Conservation (phyloP, 2,888 invertebrate genomes). For the Volucella inanis region DNA sequence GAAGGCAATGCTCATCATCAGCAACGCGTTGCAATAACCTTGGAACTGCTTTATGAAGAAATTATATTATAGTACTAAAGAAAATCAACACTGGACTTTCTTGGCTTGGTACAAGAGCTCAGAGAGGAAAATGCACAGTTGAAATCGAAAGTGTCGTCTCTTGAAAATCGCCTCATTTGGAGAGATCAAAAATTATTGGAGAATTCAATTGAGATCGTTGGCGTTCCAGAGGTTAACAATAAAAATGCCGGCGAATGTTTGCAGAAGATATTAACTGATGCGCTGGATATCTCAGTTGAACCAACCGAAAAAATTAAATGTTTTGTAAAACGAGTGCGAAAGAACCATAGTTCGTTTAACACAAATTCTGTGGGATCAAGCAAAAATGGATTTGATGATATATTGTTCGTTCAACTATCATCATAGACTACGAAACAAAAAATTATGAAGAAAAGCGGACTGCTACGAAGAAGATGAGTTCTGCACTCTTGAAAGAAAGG, state of each 20-base stretch:
- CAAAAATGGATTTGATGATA: too few relatives aligned
- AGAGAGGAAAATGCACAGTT: conserved; percentile 4
- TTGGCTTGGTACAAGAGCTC: conserved; percentile 4
- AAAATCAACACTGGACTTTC: conserved; percentile 12
- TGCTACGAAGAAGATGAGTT: conserved; percentile 19
- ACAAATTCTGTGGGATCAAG: too few relatives aligned
- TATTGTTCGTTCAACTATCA: too few relatives aligned
- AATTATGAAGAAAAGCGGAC: background rate
- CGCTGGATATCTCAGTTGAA: conserved; percentile 5
- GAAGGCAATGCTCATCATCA: background rate
- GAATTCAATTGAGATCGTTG: conserved; percentile 20
- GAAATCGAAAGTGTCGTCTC: conserved; percentile 10
- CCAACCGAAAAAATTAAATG: conserved; percentile 3
- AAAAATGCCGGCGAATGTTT: conserved; percentile 16
- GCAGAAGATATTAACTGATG: conserved; percentile 4
- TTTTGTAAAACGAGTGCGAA: conserved; percentile 6
- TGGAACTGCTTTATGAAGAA: conserved; percentile 14
- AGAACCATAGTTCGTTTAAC: background rate
- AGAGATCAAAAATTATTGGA: conserved; percentile 18
- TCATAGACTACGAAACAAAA: too few relatives aligned
- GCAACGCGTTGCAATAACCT: conserved; percentile 4
- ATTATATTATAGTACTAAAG: conserved; percentile 14
- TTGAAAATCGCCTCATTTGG: conserved; percentile 18
- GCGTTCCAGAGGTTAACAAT: conserved; percentile 12
- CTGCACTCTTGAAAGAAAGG: conserved; percentile 11